phyloP scores from a whole-genome alignment of 2,888 invertebrate genomes.

The Agrotis ipsilon region DNA sequence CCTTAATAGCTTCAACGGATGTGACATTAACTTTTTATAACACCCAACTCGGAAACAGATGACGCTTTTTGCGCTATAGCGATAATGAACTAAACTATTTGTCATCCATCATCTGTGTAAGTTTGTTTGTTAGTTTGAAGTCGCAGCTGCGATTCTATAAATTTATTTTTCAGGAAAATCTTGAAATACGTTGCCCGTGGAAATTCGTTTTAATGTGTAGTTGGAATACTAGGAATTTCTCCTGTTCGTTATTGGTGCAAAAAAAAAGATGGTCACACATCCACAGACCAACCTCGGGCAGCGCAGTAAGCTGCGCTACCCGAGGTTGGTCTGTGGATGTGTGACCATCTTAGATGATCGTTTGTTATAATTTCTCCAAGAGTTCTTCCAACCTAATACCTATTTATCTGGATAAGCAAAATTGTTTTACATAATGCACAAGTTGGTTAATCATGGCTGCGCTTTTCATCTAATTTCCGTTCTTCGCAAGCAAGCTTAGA shows the following conservation, averaged over 20 bases:
- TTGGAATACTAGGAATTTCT: too few species aligned
- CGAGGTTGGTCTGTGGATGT: too few species aligned
- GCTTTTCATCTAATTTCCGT: conserved; percentile 2
- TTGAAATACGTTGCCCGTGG: not conserved
- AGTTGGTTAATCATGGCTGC: not conserved
- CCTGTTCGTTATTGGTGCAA: too few species aligned
- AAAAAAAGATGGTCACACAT: too few species aligned
- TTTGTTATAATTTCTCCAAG: too few species aligned
- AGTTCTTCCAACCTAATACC: too few species aligned
- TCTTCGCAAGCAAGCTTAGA: not conserved
- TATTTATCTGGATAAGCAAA: too few species aligned
- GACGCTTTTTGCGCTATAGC: conserved; percentile 8
- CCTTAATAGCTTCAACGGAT: conserved; percentile 2
- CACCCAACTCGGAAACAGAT: conserved; percentile 20
- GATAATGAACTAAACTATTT: conserved; percentile 3
- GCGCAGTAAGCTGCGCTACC: too few species aligned
- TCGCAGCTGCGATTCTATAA: conserved; percentile 23
- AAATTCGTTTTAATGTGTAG: not conserved
- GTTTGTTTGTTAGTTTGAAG: conserved; percentile 19
- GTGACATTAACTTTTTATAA: not conserved
- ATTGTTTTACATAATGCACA: not conserved
- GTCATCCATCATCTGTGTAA: conserved; percentile 35
- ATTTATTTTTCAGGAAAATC: not conserved
- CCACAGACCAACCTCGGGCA: too few species aligned
- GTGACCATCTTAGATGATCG: too few species aligned